Conservation (phyloP, 2,888 invertebrate species). For the Glaucopsyche alexis region DNA sequence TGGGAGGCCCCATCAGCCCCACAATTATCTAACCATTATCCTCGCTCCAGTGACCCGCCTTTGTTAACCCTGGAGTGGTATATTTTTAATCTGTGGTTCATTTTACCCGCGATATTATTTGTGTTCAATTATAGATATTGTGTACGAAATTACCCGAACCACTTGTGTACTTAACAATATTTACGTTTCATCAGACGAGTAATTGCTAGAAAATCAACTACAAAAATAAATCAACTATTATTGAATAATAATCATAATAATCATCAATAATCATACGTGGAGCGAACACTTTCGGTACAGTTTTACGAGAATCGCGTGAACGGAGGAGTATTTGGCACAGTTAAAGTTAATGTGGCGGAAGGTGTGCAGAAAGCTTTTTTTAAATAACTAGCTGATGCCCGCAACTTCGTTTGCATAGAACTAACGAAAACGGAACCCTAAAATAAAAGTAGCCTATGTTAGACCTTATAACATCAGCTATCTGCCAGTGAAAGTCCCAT, state of each 20-base stretch:
- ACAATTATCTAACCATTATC: slow-evolving; percentile 17
- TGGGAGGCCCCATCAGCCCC: neutral
- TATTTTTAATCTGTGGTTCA: slow-evolving; percentile 42
- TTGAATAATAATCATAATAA: neutral
- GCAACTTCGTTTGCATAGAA: no score
- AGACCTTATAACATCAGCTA: no score
- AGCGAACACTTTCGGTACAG: no score
- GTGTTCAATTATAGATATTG: slow-evolving; percentile 33
- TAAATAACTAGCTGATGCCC: no score
- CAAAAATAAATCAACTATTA: neutral
- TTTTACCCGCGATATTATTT: slow-evolving; percentile 40
- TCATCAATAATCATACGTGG: no score
- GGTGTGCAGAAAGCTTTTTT: no score
- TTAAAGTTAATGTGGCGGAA: no score
- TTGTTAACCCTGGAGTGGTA: slow-evolving; percentile 36
- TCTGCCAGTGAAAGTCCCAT: no score
- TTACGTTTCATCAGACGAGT: slow-evolving; percentile 16
- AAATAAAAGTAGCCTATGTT: no score
- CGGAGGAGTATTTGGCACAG: no score
- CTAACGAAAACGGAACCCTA: no score
- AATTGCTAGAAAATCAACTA: slow-evolving; percentile 15
- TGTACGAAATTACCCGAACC: slow-evolving; percentile 13
- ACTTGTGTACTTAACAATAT: slow-evolving; percentile 14
- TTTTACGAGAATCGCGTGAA: no score
- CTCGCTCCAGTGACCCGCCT: slow-evolving; percentile 23